Evolutionary conservation across 2,113 vertebrate species (phyloP).

Genomic region (Heterocephalus glaber): DNA sequence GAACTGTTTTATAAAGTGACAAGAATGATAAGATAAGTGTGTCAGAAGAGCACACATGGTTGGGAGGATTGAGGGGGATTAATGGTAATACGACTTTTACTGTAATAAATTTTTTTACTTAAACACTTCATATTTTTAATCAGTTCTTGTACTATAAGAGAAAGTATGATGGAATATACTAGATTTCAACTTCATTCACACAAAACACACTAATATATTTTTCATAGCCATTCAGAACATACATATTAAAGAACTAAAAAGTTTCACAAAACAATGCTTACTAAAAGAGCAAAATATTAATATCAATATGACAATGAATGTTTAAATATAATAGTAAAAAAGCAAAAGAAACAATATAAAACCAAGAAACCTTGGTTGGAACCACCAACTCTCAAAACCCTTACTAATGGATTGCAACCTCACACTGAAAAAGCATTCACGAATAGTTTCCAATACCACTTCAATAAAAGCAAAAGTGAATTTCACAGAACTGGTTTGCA

Average conservation of each 20-base stretch:
- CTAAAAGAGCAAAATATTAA: conserved; percentile 13
- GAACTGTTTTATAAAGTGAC: neutral
- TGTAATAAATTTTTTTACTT: neutral
- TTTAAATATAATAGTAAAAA: conserved; percentile 11
- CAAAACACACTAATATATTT: conserved; percentile 21
- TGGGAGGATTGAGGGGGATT: neutral
- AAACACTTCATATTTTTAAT: neutral
- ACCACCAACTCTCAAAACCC: neutral
- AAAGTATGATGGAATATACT: neutral
- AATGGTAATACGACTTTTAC: neutral
- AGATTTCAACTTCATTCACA: neutral
- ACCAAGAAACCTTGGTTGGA: neutral
- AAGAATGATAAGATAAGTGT: neutral
- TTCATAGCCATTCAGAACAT: neutral
- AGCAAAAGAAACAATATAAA: conserved; percentile 46
- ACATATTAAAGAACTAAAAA: neutral
- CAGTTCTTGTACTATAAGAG: neutral
- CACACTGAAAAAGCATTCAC: conserved; percentile 20
- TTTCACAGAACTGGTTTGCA: conserved; percentile 9
- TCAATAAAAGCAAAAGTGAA: conserved; percentile 1
- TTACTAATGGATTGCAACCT: neutral
- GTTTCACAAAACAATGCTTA: neutral
- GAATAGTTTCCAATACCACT: conserved; percentile 7
- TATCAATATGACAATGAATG: conserved; percentile 1
- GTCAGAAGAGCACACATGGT: neutral